phyloP scores from a whole-genome alignment of 2,888 invertebrate species.

The Neuroscelio doddi region DNA sequence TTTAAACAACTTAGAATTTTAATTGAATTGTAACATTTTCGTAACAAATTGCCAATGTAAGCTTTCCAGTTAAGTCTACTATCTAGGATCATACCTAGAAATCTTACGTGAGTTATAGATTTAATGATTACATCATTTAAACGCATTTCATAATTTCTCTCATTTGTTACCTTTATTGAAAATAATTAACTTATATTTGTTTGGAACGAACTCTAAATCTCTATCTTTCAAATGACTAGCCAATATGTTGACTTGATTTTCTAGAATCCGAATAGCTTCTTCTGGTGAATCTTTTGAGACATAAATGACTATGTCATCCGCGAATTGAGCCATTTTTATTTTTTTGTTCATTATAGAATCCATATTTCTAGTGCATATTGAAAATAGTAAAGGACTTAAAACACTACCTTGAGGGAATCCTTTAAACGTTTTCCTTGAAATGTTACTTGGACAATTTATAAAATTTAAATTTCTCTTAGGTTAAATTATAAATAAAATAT shows the following conservation, averaged over 20 bases:
- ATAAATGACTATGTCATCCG: slow-evolving; percentile 25
- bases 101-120: neutral
- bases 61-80: no score
- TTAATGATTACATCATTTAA: neutral
- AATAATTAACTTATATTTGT: slow-evolving; percentile 12
- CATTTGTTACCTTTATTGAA: neutral
- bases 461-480: slow-evolving; percentile 6
- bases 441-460: slow-evolving; percentile 2
- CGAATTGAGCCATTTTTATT: slow-evolving; percentile 18
- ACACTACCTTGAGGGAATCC: slow-evolving; percentile 19
- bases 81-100: slow-evolving; percentile 21
- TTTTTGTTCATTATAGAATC: neutral
- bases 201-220: slow-evolving; percentile 2
- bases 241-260: neutral
- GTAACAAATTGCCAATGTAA: slow-evolving; percentile 8
- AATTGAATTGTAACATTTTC: slow-evolving; percentile 2
- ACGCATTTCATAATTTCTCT: neutral
- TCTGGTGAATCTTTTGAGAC: no score
- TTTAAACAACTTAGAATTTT: slow-evolving; percentile 24
- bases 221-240: neutral
- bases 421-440: neutral
- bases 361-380: slow-evolving; percentile 1
- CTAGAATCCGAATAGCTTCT: neutral
- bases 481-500: slow-evolving; percentile 14
- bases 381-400: neutral